Percentiles rank a stretch among this genome's conserved stretches.
phyloP scores from a whole-genome alignment of 2,888 invertebrate species.

The Tanypteryx hageni region DNA sequence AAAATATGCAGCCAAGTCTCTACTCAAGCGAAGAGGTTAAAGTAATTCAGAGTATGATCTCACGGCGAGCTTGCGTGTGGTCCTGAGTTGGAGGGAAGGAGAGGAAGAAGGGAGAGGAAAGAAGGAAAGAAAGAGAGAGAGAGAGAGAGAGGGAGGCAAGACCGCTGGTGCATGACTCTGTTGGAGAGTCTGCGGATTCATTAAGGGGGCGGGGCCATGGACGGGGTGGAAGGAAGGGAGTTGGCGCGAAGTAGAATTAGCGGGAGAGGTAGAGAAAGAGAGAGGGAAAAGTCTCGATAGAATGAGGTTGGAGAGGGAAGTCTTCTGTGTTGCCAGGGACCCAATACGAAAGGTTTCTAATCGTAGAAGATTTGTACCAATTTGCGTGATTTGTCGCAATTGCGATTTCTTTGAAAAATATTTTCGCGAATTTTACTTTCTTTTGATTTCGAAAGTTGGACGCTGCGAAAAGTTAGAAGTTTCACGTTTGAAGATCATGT shows the following conservation, averaged over 20 bases:
- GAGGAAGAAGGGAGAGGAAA: background rate
- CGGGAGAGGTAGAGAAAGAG: background rate
- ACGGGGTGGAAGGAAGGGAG: background rate
- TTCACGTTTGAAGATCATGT: too few relatives aligned
- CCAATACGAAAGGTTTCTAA: too few relatives aligned
- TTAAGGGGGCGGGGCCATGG: background rate
- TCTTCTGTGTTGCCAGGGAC: too few relatives aligned
- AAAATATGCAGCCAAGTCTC: background rate
- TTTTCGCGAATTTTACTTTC: too few relatives aligned
- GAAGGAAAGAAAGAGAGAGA: too few relatives aligned
- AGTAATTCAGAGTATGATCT: constrained; percentile 61
- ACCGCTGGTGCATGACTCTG: constrained; percentile 31
- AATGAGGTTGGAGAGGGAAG: too few relatives aligned
- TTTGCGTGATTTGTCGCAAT: too few relatives aligned
- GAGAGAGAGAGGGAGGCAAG: background rate
- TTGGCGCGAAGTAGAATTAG: background rate
- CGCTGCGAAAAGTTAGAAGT: too few relatives aligned
- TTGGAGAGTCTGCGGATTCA: constrained; percentile 1
- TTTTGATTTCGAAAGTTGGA: too few relatives aligned
- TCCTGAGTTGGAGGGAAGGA: background rate
- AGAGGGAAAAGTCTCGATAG: background rate
- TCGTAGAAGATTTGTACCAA: too few relatives aligned
- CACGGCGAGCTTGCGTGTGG: constrained; percentile 53
- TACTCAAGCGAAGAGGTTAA: constrained; percentile 22
- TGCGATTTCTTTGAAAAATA: too few relatives aligned